phyloP scores from a whole-genome alignment of 2,888 invertebrate species.

The Timema podura region DNA sequence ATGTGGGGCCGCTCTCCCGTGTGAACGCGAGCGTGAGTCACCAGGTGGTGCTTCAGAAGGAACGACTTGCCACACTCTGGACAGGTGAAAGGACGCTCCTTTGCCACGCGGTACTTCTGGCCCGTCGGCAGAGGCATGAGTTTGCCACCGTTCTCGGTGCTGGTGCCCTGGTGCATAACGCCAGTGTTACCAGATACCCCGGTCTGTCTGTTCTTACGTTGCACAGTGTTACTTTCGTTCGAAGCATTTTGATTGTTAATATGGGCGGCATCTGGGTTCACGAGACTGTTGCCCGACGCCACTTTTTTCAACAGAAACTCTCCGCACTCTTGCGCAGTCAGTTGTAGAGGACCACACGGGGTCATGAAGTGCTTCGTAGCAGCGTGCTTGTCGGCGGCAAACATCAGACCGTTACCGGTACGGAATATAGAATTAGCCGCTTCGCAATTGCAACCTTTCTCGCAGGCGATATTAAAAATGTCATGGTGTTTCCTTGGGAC shows the following conservation, averaged over 20 bases:
- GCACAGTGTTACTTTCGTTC: slow-evolving; percentile 17
- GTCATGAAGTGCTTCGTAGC: slow-evolving; percentile 63
- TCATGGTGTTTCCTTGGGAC: slow-evolving; percentile 33
- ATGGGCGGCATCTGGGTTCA: slow-evolving; percentile 18
- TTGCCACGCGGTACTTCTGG: slow-evolving; percentile 30
- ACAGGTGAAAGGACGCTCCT: slow-evolving; percentile 39
- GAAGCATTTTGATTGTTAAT: slow-evolving; percentile 6
- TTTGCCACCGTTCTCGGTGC: slow-evolving; percentile 10
- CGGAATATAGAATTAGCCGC: slow-evolving; percentile 43
- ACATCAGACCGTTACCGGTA: slow-evolving; percentile 43
- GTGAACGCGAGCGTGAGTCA: slow-evolving; percentile 77
- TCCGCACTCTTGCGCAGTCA: slow-evolving; percentile 73
- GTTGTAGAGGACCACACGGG: slow-evolving; percentile 66
- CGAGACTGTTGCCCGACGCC: slow-evolving; percentile 46
- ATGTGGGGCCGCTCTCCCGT: slow-evolving; percentile 73
- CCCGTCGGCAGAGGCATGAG: slow-evolving; percentile 2
- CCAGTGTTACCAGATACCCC: slow-evolving; percentile 8
- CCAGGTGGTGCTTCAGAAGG: slow-evolving; percentile 44
- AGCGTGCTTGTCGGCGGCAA: slow-evolving; percentile 44
- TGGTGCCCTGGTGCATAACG: background rate
- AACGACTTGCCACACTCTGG: slow-evolving; percentile 40
- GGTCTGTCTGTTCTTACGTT: slow-evolving; percentile 22
- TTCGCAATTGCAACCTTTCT: slow-evolving; percentile 44
- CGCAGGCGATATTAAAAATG: slow-evolving; percentile 33
- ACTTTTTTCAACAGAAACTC: slow-evolving; percentile 73